Conservation (phyloP, 2,797 vertebrate species). For the Artibeus lituratus region DNA sequence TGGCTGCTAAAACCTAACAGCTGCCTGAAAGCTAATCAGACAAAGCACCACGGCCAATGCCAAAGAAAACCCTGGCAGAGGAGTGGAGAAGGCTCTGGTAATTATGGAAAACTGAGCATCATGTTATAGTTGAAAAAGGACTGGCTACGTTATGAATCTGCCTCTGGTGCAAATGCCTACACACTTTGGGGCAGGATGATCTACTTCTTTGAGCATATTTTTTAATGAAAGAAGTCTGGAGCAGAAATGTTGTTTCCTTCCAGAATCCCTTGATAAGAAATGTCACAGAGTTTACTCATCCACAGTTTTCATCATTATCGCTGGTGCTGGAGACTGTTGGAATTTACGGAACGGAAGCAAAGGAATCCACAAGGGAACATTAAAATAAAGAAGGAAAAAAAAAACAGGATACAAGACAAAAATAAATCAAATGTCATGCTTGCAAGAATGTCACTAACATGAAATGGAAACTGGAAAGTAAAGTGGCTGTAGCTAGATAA, state of each 20-base stretch:
- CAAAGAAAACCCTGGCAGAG: not conserved
- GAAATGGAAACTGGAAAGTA: not conserved
- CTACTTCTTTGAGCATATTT: accelerated
- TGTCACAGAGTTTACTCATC: not conserved
- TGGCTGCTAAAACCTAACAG: not conserved
- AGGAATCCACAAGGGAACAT: not conserved
- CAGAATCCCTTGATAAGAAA: not conserved
- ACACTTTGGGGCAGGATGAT: not conserved
- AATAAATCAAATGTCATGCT: not conserved
- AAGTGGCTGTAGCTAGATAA: not conserved
- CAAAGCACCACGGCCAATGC: not conserved
- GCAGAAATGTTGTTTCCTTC: not conserved
- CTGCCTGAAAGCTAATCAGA: constrained; percentile 45
- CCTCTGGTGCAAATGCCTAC: not conserved
- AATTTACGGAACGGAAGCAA: not conserved
- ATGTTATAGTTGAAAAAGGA: not conserved
- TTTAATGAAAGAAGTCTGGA: not conserved
- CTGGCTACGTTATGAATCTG: not conserved
- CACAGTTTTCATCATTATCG: not conserved
- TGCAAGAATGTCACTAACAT: not conserved
- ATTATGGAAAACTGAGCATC: not conserved
- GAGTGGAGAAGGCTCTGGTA: not conserved
- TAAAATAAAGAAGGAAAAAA: not conserved
- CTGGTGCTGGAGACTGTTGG: not conserved
- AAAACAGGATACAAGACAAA: not conserved